Conservation (phyloP, 2,797 vertebrate species). For the Avahi laniger region DNA sequence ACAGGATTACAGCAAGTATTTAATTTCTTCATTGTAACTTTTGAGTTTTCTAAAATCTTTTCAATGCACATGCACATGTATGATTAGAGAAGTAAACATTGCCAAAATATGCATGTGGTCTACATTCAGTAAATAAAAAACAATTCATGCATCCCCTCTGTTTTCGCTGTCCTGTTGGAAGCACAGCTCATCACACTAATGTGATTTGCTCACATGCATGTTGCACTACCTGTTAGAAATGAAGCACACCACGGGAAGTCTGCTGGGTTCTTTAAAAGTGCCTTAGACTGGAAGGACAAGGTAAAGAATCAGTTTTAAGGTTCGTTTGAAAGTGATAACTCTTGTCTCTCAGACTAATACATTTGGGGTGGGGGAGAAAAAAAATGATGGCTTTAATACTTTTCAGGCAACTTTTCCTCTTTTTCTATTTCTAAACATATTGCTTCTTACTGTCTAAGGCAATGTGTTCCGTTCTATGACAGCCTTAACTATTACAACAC, state of each 20-base stretch:
- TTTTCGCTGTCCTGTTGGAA: neutral
- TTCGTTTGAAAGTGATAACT: neutral
- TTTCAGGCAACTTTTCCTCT: neutral
- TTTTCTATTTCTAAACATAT: slow-evolving; percentile 8
- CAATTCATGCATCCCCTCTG: neutral
- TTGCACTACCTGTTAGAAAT: neutral
- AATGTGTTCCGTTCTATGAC: neutral
- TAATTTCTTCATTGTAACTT: slow-evolving; percentile 33
- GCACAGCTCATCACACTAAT: neutral
- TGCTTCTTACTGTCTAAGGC: slow-evolving; percentile 18
- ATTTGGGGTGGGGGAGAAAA: neutral
- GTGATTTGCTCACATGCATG: slow-evolving; percentile 12
- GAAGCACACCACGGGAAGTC: neutral
- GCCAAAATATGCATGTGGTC: neutral
- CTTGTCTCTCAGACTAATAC: neutral
- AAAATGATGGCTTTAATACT: neutral
- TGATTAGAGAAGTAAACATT: neutral
- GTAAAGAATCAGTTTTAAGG: neutral
- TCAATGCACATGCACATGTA: neutral
- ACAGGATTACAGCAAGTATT: neutral
- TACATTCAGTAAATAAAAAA: neutral
- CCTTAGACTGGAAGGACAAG: neutral
- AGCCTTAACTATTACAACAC: neutral
- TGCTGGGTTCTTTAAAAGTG: neutral
- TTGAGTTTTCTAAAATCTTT: neutral